Evolutionary conservation across 2,113 vertebrate genomes (phyloP), one percentile per base, ranked within the genome.

Genomic region (Merops nubicus): DNA sequence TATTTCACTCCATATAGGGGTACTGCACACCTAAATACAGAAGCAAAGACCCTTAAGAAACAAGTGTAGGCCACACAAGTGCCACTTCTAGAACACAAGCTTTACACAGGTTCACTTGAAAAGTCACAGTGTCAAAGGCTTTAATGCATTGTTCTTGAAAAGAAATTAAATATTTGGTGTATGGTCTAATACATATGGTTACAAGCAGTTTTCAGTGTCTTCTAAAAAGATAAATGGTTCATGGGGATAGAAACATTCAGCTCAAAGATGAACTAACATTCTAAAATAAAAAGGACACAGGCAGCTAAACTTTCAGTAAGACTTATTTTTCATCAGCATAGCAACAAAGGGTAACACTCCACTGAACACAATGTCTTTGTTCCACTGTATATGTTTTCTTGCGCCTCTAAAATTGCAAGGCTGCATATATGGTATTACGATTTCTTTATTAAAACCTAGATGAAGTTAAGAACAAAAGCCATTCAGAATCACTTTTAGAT

Each of bases 391-490:
- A 91, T 11, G 21, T 92, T 96, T 92, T 80, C 62, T 90, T 86
- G 84, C 92, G 60, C 43, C 53, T 94, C 77, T 89, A 45, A 88
- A 96, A 95, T 64, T 73, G 36, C 74, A 82, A 81, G 20, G 36
- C 60, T 91, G 92, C 91, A 91, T 48, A 85, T 29, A 87, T 31
- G 29, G n/a, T 78, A 80, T 81, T 73, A 70, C 45, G 65, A 53
- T 54, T 72, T 92, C 53, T 95, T 95, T 79, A 94, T 73, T 96
- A 91, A 88, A 93, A 96, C 42, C 23, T 54, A 50, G 43, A 50
- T 90, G 38, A 31, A 91, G 73, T 65, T 90, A 84, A 91, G 92
- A 88, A 95, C 88, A 96, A 96, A 97, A 89, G 65, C 62, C 91
- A 96, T 81, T 87, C 47, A 78, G 72, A 93, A 77, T 64, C 12